Conservation (phyloP, 2,888 invertebrate species). For the Hirtodrosophila duncani region DNA sequence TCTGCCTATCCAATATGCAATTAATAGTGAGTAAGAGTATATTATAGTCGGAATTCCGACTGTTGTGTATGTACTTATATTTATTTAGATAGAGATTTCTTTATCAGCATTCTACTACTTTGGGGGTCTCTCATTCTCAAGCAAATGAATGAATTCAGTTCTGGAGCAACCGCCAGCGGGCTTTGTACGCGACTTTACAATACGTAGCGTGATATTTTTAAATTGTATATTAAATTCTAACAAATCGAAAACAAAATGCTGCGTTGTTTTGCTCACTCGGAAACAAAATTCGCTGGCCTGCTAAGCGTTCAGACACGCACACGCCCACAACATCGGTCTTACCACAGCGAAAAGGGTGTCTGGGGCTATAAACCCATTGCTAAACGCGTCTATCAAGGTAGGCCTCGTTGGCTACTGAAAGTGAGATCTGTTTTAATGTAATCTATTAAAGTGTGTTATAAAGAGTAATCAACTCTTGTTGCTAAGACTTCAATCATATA, state of each 20-base stretch:
- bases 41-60: no score
- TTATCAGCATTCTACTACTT: constrained; percentile 39
- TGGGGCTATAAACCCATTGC: constrained; percentile 75
- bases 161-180: constrained; percentile 29
- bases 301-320: constrained; percentile 25
- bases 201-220: no score
- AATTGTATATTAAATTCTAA: no score
- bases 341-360: constrained; percentile 76
- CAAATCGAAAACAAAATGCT: constrained; percentile 35
- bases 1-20: no score
- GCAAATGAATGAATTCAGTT: constrained; percentile 38
- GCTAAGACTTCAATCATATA: constrained; percentile 38
- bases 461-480: constrained; percentile 20
- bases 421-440: constrained; percentile 23
- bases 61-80: no score
- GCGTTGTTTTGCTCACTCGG: constrained; percentile 37
- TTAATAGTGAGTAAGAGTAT: no score
- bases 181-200: no score
- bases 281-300: constrained; percentile 22
- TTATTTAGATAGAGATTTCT: no score
- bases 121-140: constrained; percentile 39
- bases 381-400: constrained; percentile 73
- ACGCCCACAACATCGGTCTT: constrained; percentile 47
- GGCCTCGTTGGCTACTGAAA: constrained; percentile 9
- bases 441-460: constrained; percentile 1